These are phyloP conservation scores for Carpatolechia fugitivella DNA, from an alignment of 2,888 invertebrate species.

Conservation along the genomic window DNA sequence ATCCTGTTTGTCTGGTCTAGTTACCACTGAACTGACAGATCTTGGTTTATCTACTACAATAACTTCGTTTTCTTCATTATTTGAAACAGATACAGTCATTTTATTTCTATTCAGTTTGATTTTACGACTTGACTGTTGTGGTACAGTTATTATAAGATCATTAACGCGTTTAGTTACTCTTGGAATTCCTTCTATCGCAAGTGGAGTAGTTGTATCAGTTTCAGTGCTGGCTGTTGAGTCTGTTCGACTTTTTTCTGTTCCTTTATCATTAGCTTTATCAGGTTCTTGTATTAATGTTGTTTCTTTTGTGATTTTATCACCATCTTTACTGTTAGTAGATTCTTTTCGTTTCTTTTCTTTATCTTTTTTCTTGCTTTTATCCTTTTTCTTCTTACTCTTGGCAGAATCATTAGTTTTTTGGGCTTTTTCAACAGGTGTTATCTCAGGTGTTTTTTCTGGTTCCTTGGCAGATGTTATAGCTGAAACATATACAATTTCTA, in stretches of 20 bases:
- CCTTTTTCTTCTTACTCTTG: slow-evolving; percentile 14
- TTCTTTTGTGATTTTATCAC: background rate
- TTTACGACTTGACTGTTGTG: slow-evolving; percentile 50
- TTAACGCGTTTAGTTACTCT: slow-evolving; percentile 50
- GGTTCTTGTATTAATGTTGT: background rate
- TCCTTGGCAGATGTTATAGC: slow-evolving; percentile 18
- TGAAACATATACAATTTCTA: no score
- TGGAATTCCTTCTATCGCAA: background rate
- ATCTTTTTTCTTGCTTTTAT: slow-evolving; percentile 13
- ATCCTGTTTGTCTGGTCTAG: background rate
- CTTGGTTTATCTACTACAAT: background rate
- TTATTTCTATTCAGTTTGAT: slow-evolving; percentile 66
- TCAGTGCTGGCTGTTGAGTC: background rate
- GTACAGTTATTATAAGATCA: slow-evolving; percentile 59
- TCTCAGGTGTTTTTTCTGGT: slow-evolving; percentile 1
- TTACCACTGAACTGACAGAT: background rate
- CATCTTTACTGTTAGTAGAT: slow-evolving; percentile 4
- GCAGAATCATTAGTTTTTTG: slow-evolving; percentile 1
- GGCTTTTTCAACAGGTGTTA: background rate
- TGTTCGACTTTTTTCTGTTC: background rate
- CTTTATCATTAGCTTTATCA: background rate
- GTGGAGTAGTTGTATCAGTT: background rate
- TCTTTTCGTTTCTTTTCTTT: slow-evolving; percentile 12
- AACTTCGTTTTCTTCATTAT: background rate
- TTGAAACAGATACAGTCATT: slow-evolving; percentile 21